Conservation (phyloP, 1,140 invertebrate genomes). For the Calosoma granatense region DNA sequence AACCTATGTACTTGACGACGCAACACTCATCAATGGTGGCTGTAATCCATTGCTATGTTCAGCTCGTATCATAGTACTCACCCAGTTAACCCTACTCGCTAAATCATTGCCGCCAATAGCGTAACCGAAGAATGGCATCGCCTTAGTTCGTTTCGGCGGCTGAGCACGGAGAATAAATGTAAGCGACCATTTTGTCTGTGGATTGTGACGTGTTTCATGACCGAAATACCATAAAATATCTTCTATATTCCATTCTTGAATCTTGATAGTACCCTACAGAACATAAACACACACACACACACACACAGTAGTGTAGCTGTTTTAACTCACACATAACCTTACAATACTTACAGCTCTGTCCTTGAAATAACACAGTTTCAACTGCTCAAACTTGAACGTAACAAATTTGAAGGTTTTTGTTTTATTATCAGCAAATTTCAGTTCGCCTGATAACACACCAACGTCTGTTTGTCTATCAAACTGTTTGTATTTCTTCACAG, state of each 20-base stretch:
- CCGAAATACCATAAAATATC: conserved; percentile 75
- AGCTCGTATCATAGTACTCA: conserved; percentile 59
- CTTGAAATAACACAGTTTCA: conserved; percentile 69
- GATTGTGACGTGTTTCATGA: conserved; percentile 65
- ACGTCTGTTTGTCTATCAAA: conserved; percentile 38
- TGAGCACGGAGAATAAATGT: conserved; percentile 63
- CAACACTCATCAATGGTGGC: conserved; percentile 32
- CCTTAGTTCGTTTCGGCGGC: conserved; percentile 57
- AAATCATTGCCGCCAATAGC: conserved; percentile 62
- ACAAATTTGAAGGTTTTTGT: conserved; percentile 65
- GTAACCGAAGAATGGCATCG: conserved; percentile 65
- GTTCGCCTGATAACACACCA: conserved; percentile 52
- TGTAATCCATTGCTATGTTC: conserved; percentile 46
- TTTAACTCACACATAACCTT: conserved; percentile 2
- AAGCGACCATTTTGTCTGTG: conserved; percentile 66
- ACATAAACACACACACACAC: conserved; percentile 5
- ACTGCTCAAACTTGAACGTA: conserved; percentile 68
- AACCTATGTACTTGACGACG: neutral
- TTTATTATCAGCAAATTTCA: conserved; percentile 67
- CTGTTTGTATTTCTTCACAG: conserved; percentile 37
- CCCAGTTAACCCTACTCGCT: conserved; percentile 62
- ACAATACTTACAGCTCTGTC: conserved; percentile 52
- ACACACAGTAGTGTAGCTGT: conserved; percentile 11
- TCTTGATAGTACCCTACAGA: conserved; percentile 46
- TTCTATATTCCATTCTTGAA: conserved; percentile 65